Percentiles rank a stretch among this genome's conserved stretches.
phyloP scores from a whole-genome alignment of 1,140 invertebrate species.

The Elymnias hypermnestra region DNA sequence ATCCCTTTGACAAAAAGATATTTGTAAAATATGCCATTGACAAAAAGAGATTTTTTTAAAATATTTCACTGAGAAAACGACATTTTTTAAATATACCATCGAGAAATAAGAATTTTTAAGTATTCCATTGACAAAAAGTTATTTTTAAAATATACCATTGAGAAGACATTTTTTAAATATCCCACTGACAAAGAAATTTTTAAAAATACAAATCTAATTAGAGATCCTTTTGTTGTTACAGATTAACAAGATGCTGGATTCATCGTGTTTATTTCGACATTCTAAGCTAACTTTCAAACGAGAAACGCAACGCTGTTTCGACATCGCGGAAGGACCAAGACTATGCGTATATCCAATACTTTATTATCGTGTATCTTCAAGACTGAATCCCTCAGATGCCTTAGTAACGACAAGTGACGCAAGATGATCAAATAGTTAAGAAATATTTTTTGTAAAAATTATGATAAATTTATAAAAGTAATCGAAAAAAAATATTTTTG shows the following conservation, averaged over 20 bases:
- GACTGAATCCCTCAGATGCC: conserved; percentile 55
- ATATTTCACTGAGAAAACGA: no score
- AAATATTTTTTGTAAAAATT: conserved; percentile 26
- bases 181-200: no score
- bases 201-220: no score
- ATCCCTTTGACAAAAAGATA: no score
- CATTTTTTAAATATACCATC: no score
- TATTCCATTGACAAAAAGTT: no score
- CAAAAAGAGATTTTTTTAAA: no score
- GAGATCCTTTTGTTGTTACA: no score
- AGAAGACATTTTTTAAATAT: no score
- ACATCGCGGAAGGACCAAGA: conserved; percentile 23
- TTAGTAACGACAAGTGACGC: conserved; percentile 50
- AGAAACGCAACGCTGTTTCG: conserved; percentile 12
- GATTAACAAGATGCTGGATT: conserved; percentile 59
- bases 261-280: conserved; percentile 30
- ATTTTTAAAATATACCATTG: no score
- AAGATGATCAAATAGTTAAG: conserved; percentile 46
- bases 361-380: conserved; percentile 34
- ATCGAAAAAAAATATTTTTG: conserved; percentile 45
- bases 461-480: conserved; percentile 17
- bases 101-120: no score
- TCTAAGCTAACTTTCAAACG: conserved; percentile 14
- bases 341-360: conserved; percentile 36
- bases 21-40: no score